Base-by-base conservation (phyloP, 2,888 invertebrate species). In the Drosophila austrosaltans region DNA sequence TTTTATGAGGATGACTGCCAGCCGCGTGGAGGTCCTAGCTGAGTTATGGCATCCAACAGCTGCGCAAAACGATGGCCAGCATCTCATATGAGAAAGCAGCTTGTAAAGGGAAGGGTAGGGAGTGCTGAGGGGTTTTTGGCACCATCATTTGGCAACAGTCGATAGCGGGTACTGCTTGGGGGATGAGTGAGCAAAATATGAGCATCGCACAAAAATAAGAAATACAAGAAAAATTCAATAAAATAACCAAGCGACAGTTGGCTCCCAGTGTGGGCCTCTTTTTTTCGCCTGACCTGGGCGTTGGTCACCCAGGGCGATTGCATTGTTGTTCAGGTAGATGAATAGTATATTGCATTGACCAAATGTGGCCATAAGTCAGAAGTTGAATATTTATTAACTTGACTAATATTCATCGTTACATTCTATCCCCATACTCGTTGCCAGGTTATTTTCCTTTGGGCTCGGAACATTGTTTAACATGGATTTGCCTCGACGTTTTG, bases 401-500 rank as follows among this genome's bases (percentile, higher is more conserved):
- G 63, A 36, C 66, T 40, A 53, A 54, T 54, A 42, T 16, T 40
- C 36, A 4, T 53, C 22, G 22, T 39, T 1, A n/a, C 56, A 10
- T 36, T 12, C 30, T 30, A n/a, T 7, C 8, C 12, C 3, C 5
- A 36, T 32, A 8, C 10, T 36, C 22, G 2, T 77, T 93, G 93
- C 48, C 94, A 97, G 97, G 97, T 58, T 95, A 96, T 90, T 97
- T 97, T 88, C 97, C 97, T 0, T 92, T 97, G 63, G 95, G 96
- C 6, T 95, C 97, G 3, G 95, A 96, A 61, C 97, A 96, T 93
- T 98, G 98, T 92, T 95, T 99, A 80, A 96, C 96, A 63, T 99
- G 98, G 98, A 97, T 98, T 81, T 97, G 97, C 86, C 94, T 98
- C 89, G 99, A 99, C 93, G 98, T 99, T 2, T 93, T 99, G 1